Conservation (phyloP, 2,888 invertebrate genomes). For the Eupithecia abbreviata region DNA sequence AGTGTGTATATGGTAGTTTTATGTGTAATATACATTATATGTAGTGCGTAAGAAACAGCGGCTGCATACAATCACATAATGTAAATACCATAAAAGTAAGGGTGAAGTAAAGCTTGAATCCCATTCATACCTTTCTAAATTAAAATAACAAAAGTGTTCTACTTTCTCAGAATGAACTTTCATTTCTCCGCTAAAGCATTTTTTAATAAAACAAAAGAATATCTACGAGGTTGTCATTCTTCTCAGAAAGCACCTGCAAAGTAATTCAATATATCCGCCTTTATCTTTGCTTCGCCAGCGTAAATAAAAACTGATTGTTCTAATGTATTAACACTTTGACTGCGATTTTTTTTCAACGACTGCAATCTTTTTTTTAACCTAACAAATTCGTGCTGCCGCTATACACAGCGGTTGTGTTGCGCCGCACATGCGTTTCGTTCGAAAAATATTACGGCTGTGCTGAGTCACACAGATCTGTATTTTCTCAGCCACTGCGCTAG, state of each 20-base stretch:
- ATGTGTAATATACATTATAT: too few species aligned
- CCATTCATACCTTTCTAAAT: neutral
- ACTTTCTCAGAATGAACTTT: slow-evolving; percentile 30
- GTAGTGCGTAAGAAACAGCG: too few species aligned
- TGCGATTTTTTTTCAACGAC: too few species aligned
- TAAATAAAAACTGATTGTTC: slow-evolving; percentile 1
- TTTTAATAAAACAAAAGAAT: slow-evolving; percentile 42
- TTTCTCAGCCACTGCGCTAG: too few species aligned
- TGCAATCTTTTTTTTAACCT: too few species aligned
- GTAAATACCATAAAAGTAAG: neutral
- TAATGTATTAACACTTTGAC: slow-evolving; percentile 11
- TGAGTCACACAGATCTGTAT: too few species aligned
- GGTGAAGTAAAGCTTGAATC: neutral
- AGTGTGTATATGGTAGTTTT: too few species aligned
- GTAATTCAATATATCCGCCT: slow-evolving; percentile 55
- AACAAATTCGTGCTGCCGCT: too few species aligned
- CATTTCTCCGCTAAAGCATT: slow-evolving; percentile 29
- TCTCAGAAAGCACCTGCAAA: slow-evolving; percentile 39
- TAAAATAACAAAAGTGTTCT: slow-evolving; percentile 15
- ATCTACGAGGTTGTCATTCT: slow-evolving; percentile 36
- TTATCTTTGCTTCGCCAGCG: slow-evolving; percentile 47
- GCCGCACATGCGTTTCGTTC: too few species aligned
- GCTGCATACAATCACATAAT: too few species aligned
- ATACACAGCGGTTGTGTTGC: too few species aligned
- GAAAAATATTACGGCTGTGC: too few species aligned